phyloP scores from a whole-genome alignment of 2,113 vertebrate genomes.

The Eretmochelys imbricata region DNA sequence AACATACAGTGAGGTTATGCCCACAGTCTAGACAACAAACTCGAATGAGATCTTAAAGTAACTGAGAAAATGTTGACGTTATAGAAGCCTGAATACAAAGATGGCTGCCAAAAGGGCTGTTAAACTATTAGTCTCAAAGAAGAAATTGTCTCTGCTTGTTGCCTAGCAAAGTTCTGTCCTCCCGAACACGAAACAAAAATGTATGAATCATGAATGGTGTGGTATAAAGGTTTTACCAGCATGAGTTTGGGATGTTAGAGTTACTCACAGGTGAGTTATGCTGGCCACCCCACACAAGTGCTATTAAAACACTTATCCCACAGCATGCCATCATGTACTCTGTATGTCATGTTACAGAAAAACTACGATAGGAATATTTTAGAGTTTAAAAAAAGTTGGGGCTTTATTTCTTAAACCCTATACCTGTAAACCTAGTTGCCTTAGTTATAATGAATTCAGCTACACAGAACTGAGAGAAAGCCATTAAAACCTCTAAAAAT shows the following conservation, averaged over 20 bases:
- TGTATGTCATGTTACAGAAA: neutral
- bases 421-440: neutral
- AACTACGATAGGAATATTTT: accelerated
- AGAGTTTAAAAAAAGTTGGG: neutral
- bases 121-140: neutral
- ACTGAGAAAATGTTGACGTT: neutral
- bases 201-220: accelerated
- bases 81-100: neutral
- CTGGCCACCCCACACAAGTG: neutral
- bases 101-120: neutral
- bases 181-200: neutral
- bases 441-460: neutral
- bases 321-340: neutral
- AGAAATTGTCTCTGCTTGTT: neutral
- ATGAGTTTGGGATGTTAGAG: neutral
- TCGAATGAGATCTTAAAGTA: neutral
- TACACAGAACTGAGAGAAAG: neutral
- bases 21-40: neutral
- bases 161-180: neutral
- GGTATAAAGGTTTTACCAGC: neutral
- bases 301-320: neutral
- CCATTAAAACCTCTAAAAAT: neutral
- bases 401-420: neutral
- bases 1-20: neutral
- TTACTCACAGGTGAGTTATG: neutral